These are phyloP conservation scores for Amia ocellicauda DNA, from an alignment of 2,113 vertebrate genomes.

Conservation along the genomic window DNA sequence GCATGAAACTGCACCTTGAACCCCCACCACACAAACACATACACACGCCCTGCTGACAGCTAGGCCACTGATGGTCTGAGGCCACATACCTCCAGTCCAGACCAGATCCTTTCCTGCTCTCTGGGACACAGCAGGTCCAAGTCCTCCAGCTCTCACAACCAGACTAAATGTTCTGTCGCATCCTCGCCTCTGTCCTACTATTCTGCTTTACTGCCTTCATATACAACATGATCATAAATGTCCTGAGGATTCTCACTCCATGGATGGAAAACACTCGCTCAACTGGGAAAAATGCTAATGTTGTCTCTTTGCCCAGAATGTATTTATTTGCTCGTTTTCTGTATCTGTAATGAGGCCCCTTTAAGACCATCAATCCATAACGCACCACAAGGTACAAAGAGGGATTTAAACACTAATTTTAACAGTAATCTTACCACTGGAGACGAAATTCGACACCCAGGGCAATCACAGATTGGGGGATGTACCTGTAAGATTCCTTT, in stretches of 20 bases:
- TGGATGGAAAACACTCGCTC: too few species aligned
- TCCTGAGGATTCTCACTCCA: too few species aligned
- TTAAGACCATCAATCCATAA: slow-evolving; percentile 2
- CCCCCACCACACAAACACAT: too few species aligned
- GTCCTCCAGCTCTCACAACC: too few species aligned
- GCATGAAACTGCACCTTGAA: background rate
- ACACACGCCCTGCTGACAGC: background rate
- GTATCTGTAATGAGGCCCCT: background rate
- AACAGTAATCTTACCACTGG: slow-evolving; percentile 89
- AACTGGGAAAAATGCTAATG: background rate
- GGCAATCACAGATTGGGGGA: slow-evolving; percentile 98
- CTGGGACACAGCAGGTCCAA: background rate
- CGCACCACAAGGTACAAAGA: slow-evolving; percentile 28
- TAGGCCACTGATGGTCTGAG: too few species aligned
- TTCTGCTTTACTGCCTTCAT: too few species aligned
- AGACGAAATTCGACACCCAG: slow-evolving; percentile 98
- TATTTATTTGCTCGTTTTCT: background rate
- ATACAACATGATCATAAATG: too few species aligned
- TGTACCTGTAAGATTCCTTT: slow-evolving; percentile 99
- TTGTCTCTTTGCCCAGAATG: background rate
- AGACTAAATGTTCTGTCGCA: too few species aligned
- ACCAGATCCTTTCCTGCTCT: background rate
- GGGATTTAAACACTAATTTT: slow-evolving; percentile 45
- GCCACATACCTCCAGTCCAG: background rate
- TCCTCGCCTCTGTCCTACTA: too few species aligned